Base-by-base conservation (phyloP, 2,113 vertebrate genomes). In the Boulengeromyrus knoepffleri region DNA sequence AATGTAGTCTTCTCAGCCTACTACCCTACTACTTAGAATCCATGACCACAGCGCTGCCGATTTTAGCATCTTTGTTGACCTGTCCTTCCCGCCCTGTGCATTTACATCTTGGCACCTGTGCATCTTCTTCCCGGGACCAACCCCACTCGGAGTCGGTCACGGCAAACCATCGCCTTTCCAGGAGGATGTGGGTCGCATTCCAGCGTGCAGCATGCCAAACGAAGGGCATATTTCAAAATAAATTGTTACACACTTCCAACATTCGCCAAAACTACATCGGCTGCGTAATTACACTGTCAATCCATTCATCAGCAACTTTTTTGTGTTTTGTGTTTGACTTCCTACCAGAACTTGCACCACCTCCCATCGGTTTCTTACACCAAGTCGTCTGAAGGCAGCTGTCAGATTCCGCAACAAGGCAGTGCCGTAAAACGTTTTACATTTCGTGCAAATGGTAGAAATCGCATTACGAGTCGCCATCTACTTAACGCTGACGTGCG, bases 391-490 rank as follows among this genome's bases (percentile, higher is more conserved):
- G 36, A 39, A 80, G 31, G 74, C 74, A 17, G 74, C 74, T 42
- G 36, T 13, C 15, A 80, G 31, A 42, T 80, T 80, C 74, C 5
- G 46, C 46, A 47, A 52, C n/a, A 89, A 52, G 21, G 66, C 24
- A 17, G 5, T 80, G 36, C 74, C 4, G 31, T 80, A 39, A 80
- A 80, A 4, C 80, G 9, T 84, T 84, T 83, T 53, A 89, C 46
- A 84, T 53, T 56, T 58, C 36, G 24, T 56, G 36, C 31, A 84
- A 84, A 83, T 83, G 88, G 74, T 83, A 10, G 52, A 53, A 89
- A 84, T 89, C 39, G 49, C 31, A 89, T 89, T 89, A 27, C 9
- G 27, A 89, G 50, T 50, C 74, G 39, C 24, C 88, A 89, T 89
- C 70, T 39, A 80, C 74, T 56, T 84, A 89, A 39, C 52, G 47